A percentile compares a stretch with the other conserved stretches of the same genome.
These are phyloP conservation scores for Watsonalla cultraria DNA, from an alignment of 2,888 invertebrate species.

Conservation along the genomic window DNA sequence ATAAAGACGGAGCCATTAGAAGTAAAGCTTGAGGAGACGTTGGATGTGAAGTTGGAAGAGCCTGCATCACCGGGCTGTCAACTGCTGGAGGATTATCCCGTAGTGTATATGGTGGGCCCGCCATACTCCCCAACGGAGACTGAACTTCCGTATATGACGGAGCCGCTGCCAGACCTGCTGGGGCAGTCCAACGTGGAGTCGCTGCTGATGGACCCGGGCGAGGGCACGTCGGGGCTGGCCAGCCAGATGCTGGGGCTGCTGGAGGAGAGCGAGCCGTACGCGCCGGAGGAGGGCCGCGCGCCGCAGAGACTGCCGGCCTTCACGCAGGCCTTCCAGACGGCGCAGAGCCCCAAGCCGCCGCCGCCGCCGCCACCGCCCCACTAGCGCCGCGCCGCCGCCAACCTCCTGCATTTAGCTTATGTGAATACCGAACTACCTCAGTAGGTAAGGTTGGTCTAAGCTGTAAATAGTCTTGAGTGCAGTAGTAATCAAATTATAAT, in stretches of 20 bases:
- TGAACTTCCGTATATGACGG: slow-evolving; percentile 45
- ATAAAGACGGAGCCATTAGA: slow-evolving; percentile 63
- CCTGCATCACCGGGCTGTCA: slow-evolving; percentile 49
- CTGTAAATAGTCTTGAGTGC: slow-evolving; percentile 67
- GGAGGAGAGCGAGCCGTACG: slow-evolving; percentile 47
- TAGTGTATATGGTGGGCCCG: slow-evolving; percentile 60
- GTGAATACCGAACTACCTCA: slow-evolving; percentile 71
- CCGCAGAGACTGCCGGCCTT: slow-evolving; percentile 68
- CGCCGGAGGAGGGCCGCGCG: slow-evolving; percentile 46
- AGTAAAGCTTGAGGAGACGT: slow-evolving; percentile 44
- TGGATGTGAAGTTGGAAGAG: slow-evolving; percentile 51
- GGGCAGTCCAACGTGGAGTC: slow-evolving; percentile 53
- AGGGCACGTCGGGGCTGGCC: slow-evolving; percentile 63
- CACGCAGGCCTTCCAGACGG: slow-evolving; percentile 71
- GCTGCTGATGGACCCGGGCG: slow-evolving; percentile 62
- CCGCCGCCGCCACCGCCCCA: slow-evolving; percentile 67
- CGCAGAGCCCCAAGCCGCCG: slow-evolving; percentile 70
- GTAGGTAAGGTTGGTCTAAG: slow-evolving; percentile 71
- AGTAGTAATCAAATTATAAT: slow-evolving; percentile 49
- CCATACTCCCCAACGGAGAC: slow-evolving; percentile 50
- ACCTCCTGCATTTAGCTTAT: slow-evolving; percentile 67
- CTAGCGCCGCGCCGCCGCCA: slow-evolving; percentile 35
- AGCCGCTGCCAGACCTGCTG: slow-evolving; percentile 47
- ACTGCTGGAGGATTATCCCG: slow-evolving; percentile 52
- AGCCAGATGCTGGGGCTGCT: slow-evolving; percentile 59